These are phyloP conservation scores for Drosophila anomalata DNA, from an alignment of 2,888 invertebrate species.

Conservation along the genomic window DNA sequence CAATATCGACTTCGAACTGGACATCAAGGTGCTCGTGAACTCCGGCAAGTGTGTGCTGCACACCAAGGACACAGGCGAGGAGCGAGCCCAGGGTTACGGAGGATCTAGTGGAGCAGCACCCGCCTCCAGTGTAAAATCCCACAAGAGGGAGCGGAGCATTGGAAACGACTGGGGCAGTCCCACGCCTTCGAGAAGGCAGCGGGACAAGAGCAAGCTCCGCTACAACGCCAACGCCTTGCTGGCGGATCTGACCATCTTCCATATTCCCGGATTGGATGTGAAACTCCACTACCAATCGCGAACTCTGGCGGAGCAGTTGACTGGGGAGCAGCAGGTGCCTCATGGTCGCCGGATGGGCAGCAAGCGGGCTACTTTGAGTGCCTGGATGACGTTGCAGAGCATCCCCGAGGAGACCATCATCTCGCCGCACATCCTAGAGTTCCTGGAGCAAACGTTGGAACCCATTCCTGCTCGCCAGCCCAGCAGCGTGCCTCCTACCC, in stretches of 20 bases:
- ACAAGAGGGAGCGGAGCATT: constrained; percentile 82
- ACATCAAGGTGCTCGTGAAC: constrained; percentile 97
- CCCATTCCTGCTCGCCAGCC: constrained; percentile 91
- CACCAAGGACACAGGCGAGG: constrained; percentile 89
- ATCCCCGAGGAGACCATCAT: constrained; percentile 99
- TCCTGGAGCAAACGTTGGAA: constrained; percentile 97
- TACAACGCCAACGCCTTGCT: constrained; percentile 84
- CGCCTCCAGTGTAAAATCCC: constrained; percentile 75
- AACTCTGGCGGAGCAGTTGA: constrained; percentile 86
- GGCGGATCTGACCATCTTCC: constrained; percentile 93
- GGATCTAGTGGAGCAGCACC: constrained; percentile 22
- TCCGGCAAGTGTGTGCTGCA: constrained; percentile 98
- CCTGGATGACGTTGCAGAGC: constrained; percentile 98
- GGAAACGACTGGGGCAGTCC: constrained; percentile 85
- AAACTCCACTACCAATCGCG: constrained; percentile 94
- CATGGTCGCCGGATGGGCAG: constrained; percentile 86
- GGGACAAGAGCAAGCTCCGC: constrained; percentile 83
- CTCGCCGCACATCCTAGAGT: constrained; percentile 98
- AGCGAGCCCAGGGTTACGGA: constrained; percentile 85
- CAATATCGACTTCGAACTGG: constrained; percentile 97
- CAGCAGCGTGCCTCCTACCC: constrained; percentile 76
- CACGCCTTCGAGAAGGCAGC: constrained; percentile 83
- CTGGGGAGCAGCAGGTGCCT: constrained; percentile 25
- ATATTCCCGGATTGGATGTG: constrained; percentile 95
- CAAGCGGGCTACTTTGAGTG: constrained; percentile 95